These are phyloP conservation scores for Cisticola juncidis DNA, from an alignment of 2,113 vertebrate species.

Conservation along the genomic window DNA sequence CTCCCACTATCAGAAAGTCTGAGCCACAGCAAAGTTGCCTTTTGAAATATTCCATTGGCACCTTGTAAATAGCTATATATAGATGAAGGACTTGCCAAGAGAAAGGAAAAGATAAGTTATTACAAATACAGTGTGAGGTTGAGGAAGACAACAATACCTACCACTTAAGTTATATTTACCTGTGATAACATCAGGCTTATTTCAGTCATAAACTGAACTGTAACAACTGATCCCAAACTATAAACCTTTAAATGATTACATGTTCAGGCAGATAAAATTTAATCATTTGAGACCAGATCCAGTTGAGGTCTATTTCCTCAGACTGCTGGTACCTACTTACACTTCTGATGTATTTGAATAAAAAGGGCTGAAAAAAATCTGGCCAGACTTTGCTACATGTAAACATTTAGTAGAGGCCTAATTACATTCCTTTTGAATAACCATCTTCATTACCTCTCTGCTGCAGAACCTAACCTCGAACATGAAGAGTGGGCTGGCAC, in stretches of 20 bases:
- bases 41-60: background rate
- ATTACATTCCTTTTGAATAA: background rate
- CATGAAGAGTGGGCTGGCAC: background rate
- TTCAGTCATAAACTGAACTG: conserved; percentile 1
- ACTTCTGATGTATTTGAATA: background rate
- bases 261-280: background rate
- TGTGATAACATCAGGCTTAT: conserved; percentile 15
- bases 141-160: background rate
- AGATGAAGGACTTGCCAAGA: background rate
- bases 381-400: background rate
- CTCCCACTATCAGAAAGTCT: background rate
- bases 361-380: background rate
- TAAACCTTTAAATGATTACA: conserved; percentile 26
- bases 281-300: background rate
- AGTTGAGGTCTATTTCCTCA: background rate
- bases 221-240: conserved; percentile 15
- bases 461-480: background rate
- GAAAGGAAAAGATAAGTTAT: background rate
- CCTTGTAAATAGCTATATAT: background rate
- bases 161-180: background rate
- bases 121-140: background rate
- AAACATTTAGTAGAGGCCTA: background rate
- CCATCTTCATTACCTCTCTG: background rate
- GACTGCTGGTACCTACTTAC: background rate
- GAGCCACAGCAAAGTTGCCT: background rate